phyloP scores from a whole-genome alignment of 2,797 vertebrate species.

The Hozukius guyotensis region DNA sequence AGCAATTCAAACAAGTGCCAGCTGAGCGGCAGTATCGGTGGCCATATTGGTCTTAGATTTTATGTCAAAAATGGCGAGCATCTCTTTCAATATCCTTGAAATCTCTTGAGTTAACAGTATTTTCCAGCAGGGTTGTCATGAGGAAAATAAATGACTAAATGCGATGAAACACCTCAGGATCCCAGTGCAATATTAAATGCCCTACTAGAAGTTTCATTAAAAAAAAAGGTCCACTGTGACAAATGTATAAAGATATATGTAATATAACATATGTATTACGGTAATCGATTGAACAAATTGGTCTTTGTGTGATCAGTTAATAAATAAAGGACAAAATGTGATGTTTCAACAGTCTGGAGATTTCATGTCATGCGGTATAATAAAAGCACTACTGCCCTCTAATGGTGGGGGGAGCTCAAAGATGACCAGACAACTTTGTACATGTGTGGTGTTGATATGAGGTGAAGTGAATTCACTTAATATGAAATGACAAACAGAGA shows the following conservation, averaged over 20 bases:
- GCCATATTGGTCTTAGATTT: conserved; percentile 23
- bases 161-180: conserved; percentile 30
- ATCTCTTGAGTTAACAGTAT: neutral
- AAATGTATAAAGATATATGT: neutral
- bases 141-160: neutral
- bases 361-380: neutral
- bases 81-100: neutral
- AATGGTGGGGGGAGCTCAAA: conserved; percentile 30
- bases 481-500: neutral
- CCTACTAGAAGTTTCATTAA: conserved; percentile 6
- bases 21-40: neutral
- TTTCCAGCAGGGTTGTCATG: neutral
- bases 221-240: neutral
- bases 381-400: conserved; percentile 68
- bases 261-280: conserved; percentile 18
- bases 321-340: conserved; percentile 35
- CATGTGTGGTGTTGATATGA: neutral
- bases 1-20: conserved; percentile 19
- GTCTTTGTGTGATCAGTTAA: conserved; percentile 2
- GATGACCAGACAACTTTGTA: neutral
- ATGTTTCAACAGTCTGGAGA: neutral
- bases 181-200: conserved; percentile 17
- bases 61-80: neutral
- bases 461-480: neutral
- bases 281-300: conserved; percentile 22